Conservation (phyloP, 2,888 invertebrate species). For the Blomia tropicalis region DNA sequence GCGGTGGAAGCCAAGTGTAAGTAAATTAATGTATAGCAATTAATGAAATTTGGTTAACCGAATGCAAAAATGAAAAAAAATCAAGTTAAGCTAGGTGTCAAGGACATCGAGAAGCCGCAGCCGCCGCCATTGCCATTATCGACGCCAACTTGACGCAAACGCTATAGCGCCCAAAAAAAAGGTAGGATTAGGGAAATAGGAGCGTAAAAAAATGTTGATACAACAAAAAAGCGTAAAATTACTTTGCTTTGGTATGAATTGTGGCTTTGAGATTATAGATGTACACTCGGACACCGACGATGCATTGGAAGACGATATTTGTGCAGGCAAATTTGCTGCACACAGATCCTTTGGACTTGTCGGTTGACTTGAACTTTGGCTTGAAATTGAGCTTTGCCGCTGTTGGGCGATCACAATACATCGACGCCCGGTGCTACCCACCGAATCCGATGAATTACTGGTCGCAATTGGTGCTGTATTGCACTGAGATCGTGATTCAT, state of each 20-base stretch:
- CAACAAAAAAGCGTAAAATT: background rate
- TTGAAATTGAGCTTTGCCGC: background rate
- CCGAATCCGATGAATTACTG: background rate
- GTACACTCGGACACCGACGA: background rate
- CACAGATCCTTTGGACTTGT: background rate
- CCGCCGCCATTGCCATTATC: too few relatives aligned
- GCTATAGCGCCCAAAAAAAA: too few relatives aligned
- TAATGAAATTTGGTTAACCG: too few relatives aligned
- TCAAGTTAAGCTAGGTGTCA: too few relatives aligned
- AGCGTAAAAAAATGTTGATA: background rate
- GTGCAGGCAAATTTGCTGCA: background rate
- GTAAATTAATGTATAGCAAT: too few relatives aligned
- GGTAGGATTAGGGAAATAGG: too few relatives aligned
- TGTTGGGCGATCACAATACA: too few relatives aligned
- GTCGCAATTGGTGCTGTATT: background rate
- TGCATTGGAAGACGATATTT: background rate
- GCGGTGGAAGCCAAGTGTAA: too few relatives aligned
- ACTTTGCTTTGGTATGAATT: constrained; percentile 12
- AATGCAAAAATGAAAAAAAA: too few relatives aligned
- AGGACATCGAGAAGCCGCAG: too few relatives aligned
- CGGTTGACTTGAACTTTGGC: background rate
- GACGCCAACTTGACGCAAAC: too few relatives aligned
- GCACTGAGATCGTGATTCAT: background rate
- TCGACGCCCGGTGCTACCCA: too few relatives aligned
- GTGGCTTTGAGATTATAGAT: background rate